These are phyloP conservation scores for Melanocharis versteri DNA, from an alignment of 2,113 vertebrate species.

Conservation along the genomic window DNA sequence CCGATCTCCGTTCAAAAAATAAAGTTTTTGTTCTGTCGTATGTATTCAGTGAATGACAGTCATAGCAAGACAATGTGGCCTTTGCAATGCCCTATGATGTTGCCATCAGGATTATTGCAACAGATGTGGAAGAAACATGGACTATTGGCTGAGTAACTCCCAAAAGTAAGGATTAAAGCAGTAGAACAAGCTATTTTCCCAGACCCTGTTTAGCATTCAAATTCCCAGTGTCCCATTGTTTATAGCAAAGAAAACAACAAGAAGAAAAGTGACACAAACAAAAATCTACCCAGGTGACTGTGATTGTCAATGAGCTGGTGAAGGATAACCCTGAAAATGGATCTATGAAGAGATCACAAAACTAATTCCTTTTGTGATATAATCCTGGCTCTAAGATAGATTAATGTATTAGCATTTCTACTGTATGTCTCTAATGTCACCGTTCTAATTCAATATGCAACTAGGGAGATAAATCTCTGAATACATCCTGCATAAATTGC, in stretches of 20 bases:
- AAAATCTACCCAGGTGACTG: background rate
- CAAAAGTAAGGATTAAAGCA: background rate
- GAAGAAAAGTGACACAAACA: background rate
- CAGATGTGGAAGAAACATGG: background rate
- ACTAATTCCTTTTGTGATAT: slow-evolving; percentile 65
- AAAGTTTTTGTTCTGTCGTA: background rate
- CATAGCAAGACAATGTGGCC: background rate
- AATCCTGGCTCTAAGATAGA: slow-evolving; percentile 49
- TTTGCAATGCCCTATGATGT: background rate
- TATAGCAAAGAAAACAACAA: background rate
- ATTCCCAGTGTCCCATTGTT: background rate
- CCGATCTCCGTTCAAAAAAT: background rate
- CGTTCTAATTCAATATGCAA: slow-evolving; percentile 64
- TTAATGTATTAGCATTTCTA: background rate
- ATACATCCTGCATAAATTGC: slow-evolving; percentile 49
- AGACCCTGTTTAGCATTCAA: background rate
- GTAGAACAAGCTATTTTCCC: slow-evolving; percentile 1
- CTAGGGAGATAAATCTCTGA: slow-evolving; percentile 69
- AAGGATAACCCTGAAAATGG: slow-evolving; percentile 49
- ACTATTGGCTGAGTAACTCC: background rate
- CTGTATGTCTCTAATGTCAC: slow-evolving; percentile 50
- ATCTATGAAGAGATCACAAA: slow-evolving; percentile 41
- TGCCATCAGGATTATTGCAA: background rate
- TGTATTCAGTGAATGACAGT: background rate
- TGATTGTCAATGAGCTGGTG: slow-evolving; percentile 35